Evolutionary conservation across 2,113 vertebrate species (phyloP).

Genomic region (Gambusia affinis): DNA sequence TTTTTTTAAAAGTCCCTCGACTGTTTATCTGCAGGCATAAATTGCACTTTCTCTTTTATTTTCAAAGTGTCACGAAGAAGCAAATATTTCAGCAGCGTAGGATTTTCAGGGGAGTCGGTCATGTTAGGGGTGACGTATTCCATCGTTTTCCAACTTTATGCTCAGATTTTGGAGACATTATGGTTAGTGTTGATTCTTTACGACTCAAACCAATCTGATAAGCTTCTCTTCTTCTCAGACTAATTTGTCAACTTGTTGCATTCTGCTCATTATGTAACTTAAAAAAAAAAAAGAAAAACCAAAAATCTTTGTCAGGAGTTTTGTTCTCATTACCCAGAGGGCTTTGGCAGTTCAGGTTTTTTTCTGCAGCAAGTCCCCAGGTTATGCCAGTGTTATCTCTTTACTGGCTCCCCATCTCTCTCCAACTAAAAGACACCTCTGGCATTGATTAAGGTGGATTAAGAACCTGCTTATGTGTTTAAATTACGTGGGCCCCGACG

Average conservation of each 20-base stretch:
- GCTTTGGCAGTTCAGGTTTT: slow-evolving; percentile 58
- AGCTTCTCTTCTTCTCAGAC: slow-evolving; percentile 32
- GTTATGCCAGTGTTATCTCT: slow-evolving; percentile 80
- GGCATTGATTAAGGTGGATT: slow-evolving; percentile 83
- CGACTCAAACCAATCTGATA: slow-evolving; percentile 38
- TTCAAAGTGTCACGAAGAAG: slow-evolving; percentile 37
- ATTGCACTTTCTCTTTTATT: slow-evolving; percentile 33
- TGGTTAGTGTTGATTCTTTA: slow-evolving; percentile 41
- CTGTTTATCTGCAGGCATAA: slow-evolving; percentile 45
- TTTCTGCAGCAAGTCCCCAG: slow-evolving; percentile 78
- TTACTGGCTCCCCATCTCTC: slow-evolving; percentile 74
- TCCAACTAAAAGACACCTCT: slow-evolving; percentile 74
- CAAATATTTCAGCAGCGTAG: slow-evolving; percentile 39
- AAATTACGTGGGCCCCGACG: slow-evolving; percentile 81
- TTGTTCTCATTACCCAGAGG: slow-evolving; percentile 80
- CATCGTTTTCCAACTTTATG: slow-evolving; percentile 19
- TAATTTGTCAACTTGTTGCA: slow-evolving; percentile 47
- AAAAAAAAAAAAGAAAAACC: slow-evolving; percentile 71
- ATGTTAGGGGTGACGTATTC: slow-evolving; percentile 32
- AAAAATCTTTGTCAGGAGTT: slow-evolving; percentile 82
- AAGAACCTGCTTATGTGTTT: slow-evolving; percentile 85
- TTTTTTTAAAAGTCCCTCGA: slow-evolving; percentile 38
- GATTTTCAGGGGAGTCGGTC: slow-evolving; percentile 45
- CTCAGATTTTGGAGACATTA: slow-evolving; percentile 34
- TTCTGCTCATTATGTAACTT: slow-evolving; percentile 73